A percentile compares a stretch with the other conserved stretches of the same genome.
Conservation (phyloP, 2,888 invertebrate species). For the Parapristionchus giblindavisi region DNA sequence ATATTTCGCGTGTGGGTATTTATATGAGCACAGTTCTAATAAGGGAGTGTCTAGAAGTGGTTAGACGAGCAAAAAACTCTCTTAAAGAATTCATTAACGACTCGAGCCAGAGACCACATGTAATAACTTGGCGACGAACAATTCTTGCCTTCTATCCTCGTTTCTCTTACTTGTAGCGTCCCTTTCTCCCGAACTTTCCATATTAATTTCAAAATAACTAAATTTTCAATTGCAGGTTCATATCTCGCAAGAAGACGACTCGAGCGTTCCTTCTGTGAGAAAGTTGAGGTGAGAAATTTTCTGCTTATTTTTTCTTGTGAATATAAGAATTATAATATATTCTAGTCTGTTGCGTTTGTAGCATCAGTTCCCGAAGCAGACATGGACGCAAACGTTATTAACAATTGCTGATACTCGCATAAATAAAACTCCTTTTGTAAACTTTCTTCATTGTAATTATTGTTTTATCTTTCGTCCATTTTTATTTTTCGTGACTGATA, state of each 20-base stretch:
- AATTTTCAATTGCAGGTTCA: slow-evolving; percentile 42
- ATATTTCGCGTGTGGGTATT: too few species aligned
- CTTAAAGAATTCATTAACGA: too few species aligned
- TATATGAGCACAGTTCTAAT: too few species aligned
- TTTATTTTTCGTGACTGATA: too few species aligned
- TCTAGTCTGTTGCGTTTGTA: not conserved
- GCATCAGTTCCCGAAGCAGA: not conserved
- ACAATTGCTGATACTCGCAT: not conserved
- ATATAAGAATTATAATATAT: not conserved
- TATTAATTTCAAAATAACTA: too few species aligned
- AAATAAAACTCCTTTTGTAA: not conserved
- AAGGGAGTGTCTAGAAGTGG: too few species aligned
- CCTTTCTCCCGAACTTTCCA: too few species aligned
- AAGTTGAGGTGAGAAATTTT: not conserved
- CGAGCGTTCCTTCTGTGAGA: not conserved
- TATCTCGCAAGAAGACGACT: slow-evolving; percentile 48
- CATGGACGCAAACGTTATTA: not conserved
- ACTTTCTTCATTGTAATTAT: not conserved
- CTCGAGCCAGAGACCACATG: too few species aligned
- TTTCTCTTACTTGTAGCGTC: too few species aligned
- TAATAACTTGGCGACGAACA: too few species aligned
- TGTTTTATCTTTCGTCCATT: not conserved
- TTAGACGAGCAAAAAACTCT: too few species aligned
- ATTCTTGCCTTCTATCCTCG: too few species aligned
- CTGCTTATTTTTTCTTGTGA: not conserved